Evolutionary conservation across 2,888 invertebrate species (phyloP).

Genomic region (Euzophera pinguis): DNA sequence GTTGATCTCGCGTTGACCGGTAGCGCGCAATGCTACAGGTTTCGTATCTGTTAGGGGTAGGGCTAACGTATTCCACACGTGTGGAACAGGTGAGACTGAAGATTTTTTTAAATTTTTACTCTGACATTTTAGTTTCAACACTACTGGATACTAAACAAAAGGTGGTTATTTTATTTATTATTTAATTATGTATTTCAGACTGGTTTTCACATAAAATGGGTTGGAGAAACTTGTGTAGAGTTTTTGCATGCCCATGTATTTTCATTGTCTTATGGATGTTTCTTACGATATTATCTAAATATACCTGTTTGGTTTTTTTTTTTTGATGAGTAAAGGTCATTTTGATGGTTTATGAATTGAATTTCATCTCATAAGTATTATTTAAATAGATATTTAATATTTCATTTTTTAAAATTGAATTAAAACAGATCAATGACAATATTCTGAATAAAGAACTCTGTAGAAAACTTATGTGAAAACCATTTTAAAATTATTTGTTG

Average conservation of each 20-base stretch:
- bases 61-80: constrained; percentile 67
- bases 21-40: constrained; percentile 81
- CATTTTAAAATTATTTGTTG: neutral
- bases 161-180: constrained; percentile 32
- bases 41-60: constrained; percentile 77
- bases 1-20: constrained; percentile 75
- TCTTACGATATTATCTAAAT: no score
- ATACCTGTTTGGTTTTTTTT: no score
- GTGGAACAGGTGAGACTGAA: constrained; percentile 78
- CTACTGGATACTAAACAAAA: constrained; percentile 30
- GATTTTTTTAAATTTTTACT: constrained; percentile 71
- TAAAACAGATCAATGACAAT: neutral
- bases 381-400: no score
- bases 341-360: neutral
- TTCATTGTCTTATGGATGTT: no score
- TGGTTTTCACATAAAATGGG: constrained; percentile 26
- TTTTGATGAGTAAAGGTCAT: neutral
- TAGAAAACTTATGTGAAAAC: constrained; percentile 3
- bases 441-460: neutral
- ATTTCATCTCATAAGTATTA: neutral
- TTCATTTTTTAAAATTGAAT: no score
- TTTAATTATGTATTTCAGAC: constrained; percentile 20
- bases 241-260: neutral
- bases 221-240: neutral
- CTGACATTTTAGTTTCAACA: constrained; percentile 59